These are phyloP conservation scores for Anolis apletophallus DNA, from an alignment of 2,797 vertebrate genomes.

Conservation along the genomic window DNA sequence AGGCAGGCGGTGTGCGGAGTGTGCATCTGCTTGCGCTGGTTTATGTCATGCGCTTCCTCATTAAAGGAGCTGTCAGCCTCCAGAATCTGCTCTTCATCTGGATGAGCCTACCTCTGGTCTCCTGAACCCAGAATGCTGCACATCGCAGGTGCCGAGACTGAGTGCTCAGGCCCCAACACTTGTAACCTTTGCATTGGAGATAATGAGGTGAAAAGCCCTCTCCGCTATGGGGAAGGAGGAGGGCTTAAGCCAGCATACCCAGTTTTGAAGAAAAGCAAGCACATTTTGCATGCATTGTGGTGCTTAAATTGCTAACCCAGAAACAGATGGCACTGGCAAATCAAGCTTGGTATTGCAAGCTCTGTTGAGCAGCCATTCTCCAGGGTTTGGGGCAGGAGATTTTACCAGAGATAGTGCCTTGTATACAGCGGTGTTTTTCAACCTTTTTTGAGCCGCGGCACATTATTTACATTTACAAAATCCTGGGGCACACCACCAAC, in stretches of 20 bases:
- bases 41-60: neutral
- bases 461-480: too few relatives aligned
- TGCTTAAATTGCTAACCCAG: neutral
- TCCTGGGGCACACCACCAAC: too few relatives aligned
- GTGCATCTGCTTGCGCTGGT: neutral
- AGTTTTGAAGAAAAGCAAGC: neutral
- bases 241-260: neutral
- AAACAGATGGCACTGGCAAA: too few relatives aligned
- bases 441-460: rapidly evolving
- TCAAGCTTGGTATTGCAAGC: too few relatives aligned
- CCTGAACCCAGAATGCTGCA: neutral
- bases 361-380: too few relatives aligned
- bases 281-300: neutral
- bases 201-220: conserved; percentile 20
- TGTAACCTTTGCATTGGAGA: neutral
- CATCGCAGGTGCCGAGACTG: neutral
- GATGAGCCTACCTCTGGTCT: neutral
- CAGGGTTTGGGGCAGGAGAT: too few relatives aligned
- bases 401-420: too few relatives aligned
- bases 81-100: neutral
- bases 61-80: neutral
- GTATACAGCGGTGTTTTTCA: too few relatives aligned
- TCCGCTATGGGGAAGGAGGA: neutral
- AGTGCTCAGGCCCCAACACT: neutral
- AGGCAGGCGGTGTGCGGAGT: neutral